phyloP scores from a whole-genome alignment of 2,888 invertebrate species.

The Noctuana brunneofusca region DNA sequence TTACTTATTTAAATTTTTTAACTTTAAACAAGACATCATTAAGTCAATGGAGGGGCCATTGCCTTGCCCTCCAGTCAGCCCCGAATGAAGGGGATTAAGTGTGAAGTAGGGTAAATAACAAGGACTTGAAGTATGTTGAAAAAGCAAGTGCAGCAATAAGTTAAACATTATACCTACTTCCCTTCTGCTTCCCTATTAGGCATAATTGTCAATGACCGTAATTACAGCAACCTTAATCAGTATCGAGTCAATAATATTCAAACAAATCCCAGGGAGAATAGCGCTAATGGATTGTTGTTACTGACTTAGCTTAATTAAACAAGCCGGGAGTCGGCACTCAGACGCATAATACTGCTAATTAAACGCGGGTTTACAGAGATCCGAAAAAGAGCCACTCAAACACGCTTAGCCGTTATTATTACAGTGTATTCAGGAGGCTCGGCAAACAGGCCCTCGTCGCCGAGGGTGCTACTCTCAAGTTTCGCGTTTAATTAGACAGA shows the following conservation, averaged over 20 bases:
- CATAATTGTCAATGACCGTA: conserved; percentile 28
- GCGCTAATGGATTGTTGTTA: conserved; percentile 72
- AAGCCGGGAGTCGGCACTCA: conserved; percentile 78
- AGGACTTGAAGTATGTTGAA: too few relatives aligned
- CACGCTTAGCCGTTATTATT: conserved; percentile 83
- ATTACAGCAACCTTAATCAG: conserved; percentile 46
- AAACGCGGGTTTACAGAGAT: conserved; percentile 81
- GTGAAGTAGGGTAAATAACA: too few relatives aligned
- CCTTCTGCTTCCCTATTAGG: neutral
- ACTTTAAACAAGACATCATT: too few relatives aligned
- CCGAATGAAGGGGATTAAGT: too few relatives aligned
- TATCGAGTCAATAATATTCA: conserved; percentile 56
- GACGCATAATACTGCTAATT: conserved; percentile 81
- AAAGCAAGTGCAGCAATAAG: too few relatives aligned
- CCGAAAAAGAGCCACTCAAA: conserved; percentile 82
- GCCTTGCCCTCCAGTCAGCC: too few relatives aligned
- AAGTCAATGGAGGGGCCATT: too few relatives aligned
- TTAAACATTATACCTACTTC: too few relatives aligned
- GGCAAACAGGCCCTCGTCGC: conserved; percentile 78
- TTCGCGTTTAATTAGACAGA: conserved; percentile 83
- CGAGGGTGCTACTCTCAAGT: conserved; percentile 81
- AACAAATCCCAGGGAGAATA: conserved; percentile 49
- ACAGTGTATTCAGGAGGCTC: conserved; percentile 79
- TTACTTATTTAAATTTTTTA: too few relatives aligned
- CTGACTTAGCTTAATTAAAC: conserved; percentile 82